Evolutionary conservation across 2,797 vertebrate species (phyloP).

Genomic region (Mastacembelus armatus): DNA sequence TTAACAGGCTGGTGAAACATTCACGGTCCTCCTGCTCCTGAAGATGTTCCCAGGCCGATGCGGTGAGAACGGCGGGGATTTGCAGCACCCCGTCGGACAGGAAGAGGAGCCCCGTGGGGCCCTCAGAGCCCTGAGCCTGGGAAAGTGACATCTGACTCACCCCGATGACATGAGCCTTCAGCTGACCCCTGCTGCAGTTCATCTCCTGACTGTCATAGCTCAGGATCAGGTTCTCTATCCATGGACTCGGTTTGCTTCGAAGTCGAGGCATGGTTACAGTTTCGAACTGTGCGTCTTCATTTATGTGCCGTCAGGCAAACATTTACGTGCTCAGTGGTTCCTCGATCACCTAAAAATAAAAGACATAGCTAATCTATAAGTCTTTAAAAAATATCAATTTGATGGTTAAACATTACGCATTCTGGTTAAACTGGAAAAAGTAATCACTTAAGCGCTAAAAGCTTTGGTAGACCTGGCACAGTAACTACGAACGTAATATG

Average conservation of each 20-base stretch:
- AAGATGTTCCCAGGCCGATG: conserved; percentile 65
- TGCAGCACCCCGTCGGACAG: conserved; percentile 74
- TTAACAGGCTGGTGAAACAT: conserved; percentile 57
- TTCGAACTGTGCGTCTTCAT: not conserved
- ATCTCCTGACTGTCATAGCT: conserved; percentile 25
- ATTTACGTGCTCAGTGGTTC: conserved; percentile 6
- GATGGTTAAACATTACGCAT: not conserved
- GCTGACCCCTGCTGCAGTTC: not conserved
- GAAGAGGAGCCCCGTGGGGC: conserved; percentile 54
- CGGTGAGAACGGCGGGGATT: conserved; percentile 71
- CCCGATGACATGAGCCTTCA: conserved; percentile 68
- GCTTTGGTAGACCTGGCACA: not conserved
- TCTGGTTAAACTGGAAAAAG: not conserved
- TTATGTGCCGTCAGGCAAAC: conserved; percentile 4
- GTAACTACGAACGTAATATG: too few species aligned
- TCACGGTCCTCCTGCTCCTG: conserved; percentile 73
- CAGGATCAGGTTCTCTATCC: conserved; percentile 71
- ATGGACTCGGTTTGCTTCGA: conserved; percentile 46
- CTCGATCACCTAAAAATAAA: conserved; percentile 3
- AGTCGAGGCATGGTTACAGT: conserved; percentile 35
- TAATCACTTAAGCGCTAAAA: not conserved
- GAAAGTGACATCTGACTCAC: conserved; percentile 64
- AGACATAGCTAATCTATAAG: rapidly evolving
- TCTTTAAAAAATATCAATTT: not conserved
- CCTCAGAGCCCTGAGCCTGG: conserved; percentile 40